A percentile compares a stretch with the other conserved stretches of the same genome.
These are phyloP conservation scores for Dicrostonyx torquatus DNA, from an alignment of 2,797 vertebrate species.

Conservation along the genomic window DNA sequence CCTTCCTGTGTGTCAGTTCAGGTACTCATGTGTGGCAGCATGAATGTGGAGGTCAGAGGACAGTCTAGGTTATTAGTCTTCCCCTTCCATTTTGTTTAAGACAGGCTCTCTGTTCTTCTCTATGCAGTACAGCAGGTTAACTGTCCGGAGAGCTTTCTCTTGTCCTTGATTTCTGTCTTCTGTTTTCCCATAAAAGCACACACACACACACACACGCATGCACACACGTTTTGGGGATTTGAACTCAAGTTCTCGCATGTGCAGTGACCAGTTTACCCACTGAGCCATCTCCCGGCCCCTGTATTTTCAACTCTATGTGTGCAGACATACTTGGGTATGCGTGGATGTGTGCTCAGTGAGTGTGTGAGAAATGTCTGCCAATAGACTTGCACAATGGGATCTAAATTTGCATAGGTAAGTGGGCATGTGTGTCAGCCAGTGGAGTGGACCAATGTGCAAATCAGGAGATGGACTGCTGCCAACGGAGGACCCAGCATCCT, in stretches of 20 bases:
- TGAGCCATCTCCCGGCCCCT: background rate
- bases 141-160: background rate
- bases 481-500: slow-evolving; percentile 54
- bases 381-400: background rate
- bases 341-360: slow-evolving; percentile 4
- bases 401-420: slow-evolving; percentile 16
- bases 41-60: background rate
- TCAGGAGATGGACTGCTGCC: slow-evolving; percentile 66
- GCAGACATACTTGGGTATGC: slow-evolving; percentile 54
- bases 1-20: background rate
- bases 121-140: background rate
- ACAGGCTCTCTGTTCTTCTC: background rate
- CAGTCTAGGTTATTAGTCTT: background rate
- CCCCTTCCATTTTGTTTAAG: background rate
- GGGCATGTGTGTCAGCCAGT: background rate
- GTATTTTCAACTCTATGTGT: background rate
- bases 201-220: background rate
- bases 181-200: background rate
- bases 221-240: background rate
- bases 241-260: background rate
- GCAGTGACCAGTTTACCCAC: background rate
- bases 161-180: background rate
- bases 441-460: slow-evolving; percentile 7
- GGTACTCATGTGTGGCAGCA: too few relatives aligned
- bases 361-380: background rate